Percentiles rank a stretch among this genome's conserved stretches.
Evolutionary conservation across 2,797 vertebrate genomes (phyloP).

Genomic region (Siniperca obscura): DNA sequence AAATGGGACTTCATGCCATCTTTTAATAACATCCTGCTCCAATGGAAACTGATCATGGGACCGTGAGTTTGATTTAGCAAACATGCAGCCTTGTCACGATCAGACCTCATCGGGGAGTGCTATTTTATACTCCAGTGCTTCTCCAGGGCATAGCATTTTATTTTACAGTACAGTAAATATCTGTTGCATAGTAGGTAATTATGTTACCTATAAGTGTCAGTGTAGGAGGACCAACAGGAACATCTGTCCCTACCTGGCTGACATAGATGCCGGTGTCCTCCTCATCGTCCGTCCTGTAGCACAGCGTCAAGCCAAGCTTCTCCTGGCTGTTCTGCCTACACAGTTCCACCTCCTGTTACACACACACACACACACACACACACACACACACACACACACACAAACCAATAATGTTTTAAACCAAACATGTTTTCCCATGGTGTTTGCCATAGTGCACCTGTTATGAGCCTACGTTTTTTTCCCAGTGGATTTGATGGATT

Average conservation of each 20-base stretch:
- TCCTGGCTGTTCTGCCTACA: constrained; percentile 92
- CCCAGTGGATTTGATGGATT: neutral
- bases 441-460: neutral
- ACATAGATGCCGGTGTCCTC: constrained; percentile 95
- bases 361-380: constrained; percentile 14
- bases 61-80: constrained; percentile 18
- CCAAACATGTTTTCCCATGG: neutral
- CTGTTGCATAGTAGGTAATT: neutral
- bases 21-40: constrained; percentile 68
- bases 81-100: neutral
- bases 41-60: constrained; percentile 22
- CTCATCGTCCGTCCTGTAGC: constrained; percentile 96
- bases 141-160: neutral
- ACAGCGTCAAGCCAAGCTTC: constrained; percentile 95
- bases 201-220: neutral
- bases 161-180: constrained; percentile 15
- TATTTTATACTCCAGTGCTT: constrained; percentile 17
- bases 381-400: constrained; percentile 27
- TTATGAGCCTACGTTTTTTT: neutral
- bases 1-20: constrained; percentile 62
- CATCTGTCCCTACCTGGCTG: constrained; percentile 87
- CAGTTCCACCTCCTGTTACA: constrained; percentile 91
- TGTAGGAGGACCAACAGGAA: neutral
- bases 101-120: constrained; percentile 1
- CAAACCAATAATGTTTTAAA: constrained; percentile 14